Conservation (phyloP, 2,113 vertebrate genomes). For the Aphyosemion australe region DNA sequence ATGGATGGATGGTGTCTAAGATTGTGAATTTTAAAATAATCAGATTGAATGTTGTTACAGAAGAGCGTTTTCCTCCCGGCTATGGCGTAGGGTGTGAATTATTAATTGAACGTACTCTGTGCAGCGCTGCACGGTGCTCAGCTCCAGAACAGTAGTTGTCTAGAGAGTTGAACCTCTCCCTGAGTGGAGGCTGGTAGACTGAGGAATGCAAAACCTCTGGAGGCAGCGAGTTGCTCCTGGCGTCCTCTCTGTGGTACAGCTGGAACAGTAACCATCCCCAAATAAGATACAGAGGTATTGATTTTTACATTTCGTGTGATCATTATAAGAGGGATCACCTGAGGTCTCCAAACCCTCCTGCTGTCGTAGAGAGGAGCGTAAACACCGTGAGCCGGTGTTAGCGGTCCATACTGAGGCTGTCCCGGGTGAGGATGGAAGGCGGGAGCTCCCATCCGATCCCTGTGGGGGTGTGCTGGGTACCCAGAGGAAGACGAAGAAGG, state of each 20-base stretch:
- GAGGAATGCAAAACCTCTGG: constrained; percentile 93
- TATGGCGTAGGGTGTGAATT: not conserved
- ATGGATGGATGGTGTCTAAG: no score
- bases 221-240: constrained; percentile 95
- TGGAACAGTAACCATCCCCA: constrained; percentile 35
- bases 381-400: constrained; percentile 87
- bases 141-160: constrained; percentile 91
- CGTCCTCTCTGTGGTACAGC: constrained; percentile 93
- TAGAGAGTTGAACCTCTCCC: constrained; percentile 94
- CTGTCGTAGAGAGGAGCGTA: constrained; percentile 95
- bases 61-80: no score
- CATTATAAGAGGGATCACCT: constrained; percentile 47
- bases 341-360: constrained; percentile 93
- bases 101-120: constrained; percentile 81
- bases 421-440: constrained; percentile 85
- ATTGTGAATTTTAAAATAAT: no score
- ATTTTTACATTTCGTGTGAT: not conserved
- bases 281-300: not conserved
- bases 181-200: constrained; percentile 89
- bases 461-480: constrained; percentile 83
- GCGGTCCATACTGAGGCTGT: constrained; percentile 82
- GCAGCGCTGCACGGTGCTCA: constrained; percentile 87
- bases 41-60: not conserved
- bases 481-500: constrained; percentile 82
- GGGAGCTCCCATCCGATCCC: constrained; percentile 85